phyloP scores from a whole-genome alignment of 2,888 invertebrate species.

The Zaprionus bogoriensis region DNA sequence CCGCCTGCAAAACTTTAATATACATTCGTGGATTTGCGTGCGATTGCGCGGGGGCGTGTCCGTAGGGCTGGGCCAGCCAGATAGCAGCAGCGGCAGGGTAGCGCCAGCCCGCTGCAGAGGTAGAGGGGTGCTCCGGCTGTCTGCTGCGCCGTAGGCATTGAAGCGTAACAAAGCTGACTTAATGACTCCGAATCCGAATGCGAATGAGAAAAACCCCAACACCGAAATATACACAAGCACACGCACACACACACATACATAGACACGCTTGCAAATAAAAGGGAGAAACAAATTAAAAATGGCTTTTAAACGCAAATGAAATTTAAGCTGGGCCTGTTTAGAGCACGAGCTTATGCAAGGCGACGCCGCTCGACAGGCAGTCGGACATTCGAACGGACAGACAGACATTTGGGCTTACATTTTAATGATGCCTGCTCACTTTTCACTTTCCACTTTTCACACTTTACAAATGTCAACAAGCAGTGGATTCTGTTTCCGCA shows the following conservation, averaged over 20 bases:
- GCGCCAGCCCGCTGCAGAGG: too few species aligned
- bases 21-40: slow-evolving; percentile 13
- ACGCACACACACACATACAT: slow-evolving; percentile 1
- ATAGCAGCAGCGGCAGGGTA: neutral
- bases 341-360: slow-evolving; percentile 19
- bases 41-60: neutral
- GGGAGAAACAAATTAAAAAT: slow-evolving; percentile 62
- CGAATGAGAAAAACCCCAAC: slow-evolving; percentile 10
- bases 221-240: slow-evolving; percentile 7
- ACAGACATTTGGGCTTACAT: slow-evolving; percentile 15
- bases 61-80: too few species aligned
- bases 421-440: slow-evolving; percentile 39
- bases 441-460: slow-evolving; percentile 35
- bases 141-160: slow-evolving; percentile 53
- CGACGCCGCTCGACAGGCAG: neutral
- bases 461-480: slow-evolving; percentile 37
- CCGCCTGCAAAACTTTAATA: slow-evolving; percentile 39
- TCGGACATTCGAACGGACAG: neutral
- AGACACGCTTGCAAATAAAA: neutral
- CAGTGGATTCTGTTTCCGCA: slow-evolving; percentile 10
- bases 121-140: neutral
- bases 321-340: slow-evolving; percentile 32
- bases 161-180: slow-evolving; percentile 70
- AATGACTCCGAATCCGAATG: slow-evolving; percentile 60
- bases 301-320: slow-evolving; percentile 52